These are phyloP conservation scores for Prochilodus magdalenae DNA, from an alignment of 2,113 vertebrate genomes.

Conservation along the genomic window DNA sequence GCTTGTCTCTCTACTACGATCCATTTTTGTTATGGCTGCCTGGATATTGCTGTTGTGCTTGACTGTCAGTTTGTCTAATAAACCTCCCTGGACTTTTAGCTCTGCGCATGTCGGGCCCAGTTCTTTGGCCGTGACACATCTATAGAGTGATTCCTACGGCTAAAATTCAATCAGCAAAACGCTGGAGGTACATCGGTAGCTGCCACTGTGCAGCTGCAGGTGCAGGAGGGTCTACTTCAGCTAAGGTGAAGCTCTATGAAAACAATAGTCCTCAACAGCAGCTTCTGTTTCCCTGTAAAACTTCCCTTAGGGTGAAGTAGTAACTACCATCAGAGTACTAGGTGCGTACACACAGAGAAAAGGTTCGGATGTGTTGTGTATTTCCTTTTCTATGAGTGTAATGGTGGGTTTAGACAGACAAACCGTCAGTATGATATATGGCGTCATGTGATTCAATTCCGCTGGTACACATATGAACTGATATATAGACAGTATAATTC, in stretches of 20 bases:
- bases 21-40: too few species aligned
- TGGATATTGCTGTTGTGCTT: too few species aligned
- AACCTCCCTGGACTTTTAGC: too few species aligned
- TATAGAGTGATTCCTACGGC: neutral
- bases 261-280: neutral
- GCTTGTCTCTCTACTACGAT: too few species aligned
- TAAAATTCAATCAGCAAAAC: neutral
- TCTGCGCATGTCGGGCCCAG: too few species aligned
- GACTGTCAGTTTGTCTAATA: too few species aligned
- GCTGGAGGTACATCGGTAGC: neutral
- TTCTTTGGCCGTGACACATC: too few species aligned
- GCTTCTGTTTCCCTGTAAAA: neutral
- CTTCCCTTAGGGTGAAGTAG: too few species aligned
- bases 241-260: conserved; percentile 15
- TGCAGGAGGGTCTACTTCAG: neutral
- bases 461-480: too few species aligned
- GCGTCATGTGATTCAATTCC: too few species aligned
- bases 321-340: neutral
- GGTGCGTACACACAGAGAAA: neutral
- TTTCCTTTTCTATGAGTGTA: neutral
- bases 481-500: neutral
- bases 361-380: neutral
- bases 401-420: neutral
- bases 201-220: neutral
- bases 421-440: neutral